Conservation (phyloP, 2,888 invertebrate species). For the Apamea monoglypha region DNA sequence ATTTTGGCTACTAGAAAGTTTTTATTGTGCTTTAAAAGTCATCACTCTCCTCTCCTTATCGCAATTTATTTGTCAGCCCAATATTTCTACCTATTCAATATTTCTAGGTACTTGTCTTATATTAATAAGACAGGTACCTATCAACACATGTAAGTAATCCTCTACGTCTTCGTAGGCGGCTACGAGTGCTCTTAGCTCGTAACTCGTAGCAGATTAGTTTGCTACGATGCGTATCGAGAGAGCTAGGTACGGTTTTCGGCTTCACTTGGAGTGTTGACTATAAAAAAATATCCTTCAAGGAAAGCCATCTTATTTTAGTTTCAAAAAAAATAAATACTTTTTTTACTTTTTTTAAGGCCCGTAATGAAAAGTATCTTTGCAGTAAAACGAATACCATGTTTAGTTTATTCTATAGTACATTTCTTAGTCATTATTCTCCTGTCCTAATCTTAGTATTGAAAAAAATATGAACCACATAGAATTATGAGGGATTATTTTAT, state of each 20-base stretch:
- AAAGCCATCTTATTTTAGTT: neutral
- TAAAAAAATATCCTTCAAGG: slow-evolving; percentile 2
- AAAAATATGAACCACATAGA: neutral
- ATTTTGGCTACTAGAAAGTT: no score
- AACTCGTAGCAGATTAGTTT: slow-evolving; percentile 60
- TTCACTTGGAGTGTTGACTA: slow-evolving; percentile 8
- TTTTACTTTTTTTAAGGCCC: neutral
- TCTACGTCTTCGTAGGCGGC: slow-evolving; percentile 22
- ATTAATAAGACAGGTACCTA: neutral
- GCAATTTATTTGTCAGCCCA: neutral
- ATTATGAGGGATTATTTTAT: neutral
- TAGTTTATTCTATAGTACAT: neutral
- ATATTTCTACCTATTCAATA: no score
- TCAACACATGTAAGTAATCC: slow-evolving; percentile 2
- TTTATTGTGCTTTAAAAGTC: neutral
- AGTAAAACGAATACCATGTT: neutral
- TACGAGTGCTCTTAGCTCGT: slow-evolving; percentile 52
- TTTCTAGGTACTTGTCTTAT: no score
- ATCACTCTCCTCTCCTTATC: neutral
- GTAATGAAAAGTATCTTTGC: neutral
- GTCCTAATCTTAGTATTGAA: no score
- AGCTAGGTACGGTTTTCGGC: slow-evolving; percentile 30
- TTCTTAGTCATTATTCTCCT: no score
- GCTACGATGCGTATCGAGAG: slow-evolving; percentile 51
- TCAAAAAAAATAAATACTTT: neutral